Evolutionary conservation across 2,797 vertebrate species (phyloP).

Genomic region (Danio choprae): DNA sequence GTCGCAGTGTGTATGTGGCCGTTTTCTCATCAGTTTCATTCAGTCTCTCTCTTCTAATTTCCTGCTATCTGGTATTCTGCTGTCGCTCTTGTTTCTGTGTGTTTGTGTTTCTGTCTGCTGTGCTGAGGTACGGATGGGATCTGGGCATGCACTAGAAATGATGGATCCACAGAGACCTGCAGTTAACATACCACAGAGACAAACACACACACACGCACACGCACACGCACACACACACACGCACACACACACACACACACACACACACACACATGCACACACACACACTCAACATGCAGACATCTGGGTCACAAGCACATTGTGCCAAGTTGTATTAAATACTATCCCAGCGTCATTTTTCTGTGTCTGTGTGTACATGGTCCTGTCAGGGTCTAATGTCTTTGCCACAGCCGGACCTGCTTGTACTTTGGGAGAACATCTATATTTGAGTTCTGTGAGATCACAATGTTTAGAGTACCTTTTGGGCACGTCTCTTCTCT

Average conservation of each 20-base stretch:
- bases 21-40: background rate
- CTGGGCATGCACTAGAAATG: conserved; percentile 45
- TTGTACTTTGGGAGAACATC: conserved; percentile 3
- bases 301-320: conserved; percentile 40
- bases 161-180: conserved; percentile 42
- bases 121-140: conserved; percentile 31
- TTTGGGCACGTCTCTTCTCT: conserved; percentile 92
- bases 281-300: conserved; percentile 31
- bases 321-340: conserved; percentile 43
- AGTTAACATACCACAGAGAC: conserved; percentile 19
- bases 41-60: background rate
- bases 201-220: conserved; percentile 21
- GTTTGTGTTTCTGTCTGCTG: conserved; percentile 39
- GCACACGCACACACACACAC: conserved; percentile 21
- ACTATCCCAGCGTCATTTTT: conserved; percentile 14
- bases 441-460: background rate
- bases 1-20: background rate
- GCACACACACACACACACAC: conserved; percentile 25
- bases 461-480: conserved; percentile 74
- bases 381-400: conserved; percentile 20
- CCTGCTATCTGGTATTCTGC: background rate
- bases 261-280: conserved; percentile 18
- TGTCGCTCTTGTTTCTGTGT: conserved; percentile 14
- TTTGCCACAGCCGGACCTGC: conserved; percentile 26
- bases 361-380: conserved; percentile 27